Evolutionary conservation across 2,113 vertebrate species (phyloP), one percentile per base, ranked within the genome.

Genomic region (Melanotaenia duboulayi): DNA sequence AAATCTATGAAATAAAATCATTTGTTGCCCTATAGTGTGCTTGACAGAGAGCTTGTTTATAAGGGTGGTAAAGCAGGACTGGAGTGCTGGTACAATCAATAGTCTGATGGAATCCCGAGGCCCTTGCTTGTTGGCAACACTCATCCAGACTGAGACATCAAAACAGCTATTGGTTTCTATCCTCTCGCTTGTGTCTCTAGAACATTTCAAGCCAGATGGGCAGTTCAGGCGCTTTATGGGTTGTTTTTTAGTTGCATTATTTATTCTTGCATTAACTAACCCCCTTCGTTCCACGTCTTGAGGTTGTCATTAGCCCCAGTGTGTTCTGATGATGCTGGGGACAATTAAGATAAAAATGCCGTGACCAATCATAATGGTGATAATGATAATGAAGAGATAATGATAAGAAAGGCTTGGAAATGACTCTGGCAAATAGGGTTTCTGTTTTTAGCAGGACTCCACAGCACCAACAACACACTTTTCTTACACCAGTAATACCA

Each of bases 1-100:
- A 89, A 90, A 90, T 92, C 87, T 85, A 91, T 91, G 83, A 90
- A 85, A 91, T 89, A 81, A 90, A 90, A 91, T 91, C 73, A 89
- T 90, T 87, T 86, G 82, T 89, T 88, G 84, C 78, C 82, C 78
- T 81, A 81, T 84, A 81, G 80, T 87, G 86, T 74, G 83, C 76
- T 82, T 78, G 84, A 88, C 89, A 82, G 82, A 80, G 78, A 72
- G 86, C 78, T 91, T 85, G 85, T 91, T 90, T 87, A 89, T 86
- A 78, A 84, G 81, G 80, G 81, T 82, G 84, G 81, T 89, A 90
- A 89, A 90, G 84, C 87, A 85, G 80, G 77, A 83, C 77, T 67
- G 7, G 50, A 80, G 87, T 70, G 78, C 65, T 76, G 88, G 55
- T 83, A 57, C 79, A 60, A 88, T 89, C 85, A 68, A 92, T 91